These are phyloP conservation scores for Dendroctonus ponderosae DNA, from an alignment of 1,140 invertebrate species.

Conservation along the genomic window DNA sequence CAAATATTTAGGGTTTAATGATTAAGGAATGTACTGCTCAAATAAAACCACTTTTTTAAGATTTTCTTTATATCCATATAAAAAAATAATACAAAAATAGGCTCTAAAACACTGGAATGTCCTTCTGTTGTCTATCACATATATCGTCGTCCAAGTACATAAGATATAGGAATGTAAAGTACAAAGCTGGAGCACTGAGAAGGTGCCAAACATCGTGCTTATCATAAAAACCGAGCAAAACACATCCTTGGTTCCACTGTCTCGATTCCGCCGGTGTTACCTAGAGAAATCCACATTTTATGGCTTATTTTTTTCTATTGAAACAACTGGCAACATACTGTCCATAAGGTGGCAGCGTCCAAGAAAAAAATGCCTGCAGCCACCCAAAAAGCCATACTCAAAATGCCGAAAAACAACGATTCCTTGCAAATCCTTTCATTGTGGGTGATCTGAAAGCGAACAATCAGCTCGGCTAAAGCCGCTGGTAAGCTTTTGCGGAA, in stretches of 20 bases:
- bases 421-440: slow-evolving; percentile 66
- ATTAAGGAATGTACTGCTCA: no score
- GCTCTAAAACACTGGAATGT: slow-evolving; percentile 41
- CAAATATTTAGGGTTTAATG: no score
- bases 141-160: slow-evolving; percentile 49
- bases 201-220: slow-evolving; percentile 75
- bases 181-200: slow-evolving; percentile 65
- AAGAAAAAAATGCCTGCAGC: slow-evolving; percentile 73
- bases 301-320: background rate
- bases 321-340: slow-evolving; percentile 52
- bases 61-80: no score
- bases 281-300: slow-evolving; percentile 43
- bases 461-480: background rate
- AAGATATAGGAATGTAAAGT: slow-evolving; percentile 66
- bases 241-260: slow-evolving; percentile 62
- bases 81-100: background rate
- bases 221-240: slow-evolving; percentile 68
- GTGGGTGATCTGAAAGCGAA: slow-evolving; percentile 60
- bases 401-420: slow-evolving; percentile 64
- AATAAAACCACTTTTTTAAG: no score
- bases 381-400: slow-evolving; percentile 66
- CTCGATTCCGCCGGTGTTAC: slow-evolving; percentile 64
- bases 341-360: slow-evolving; percentile 76
- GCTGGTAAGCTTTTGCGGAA: background rate
- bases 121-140: slow-evolving; percentile 33